Conservation (phyloP, 2,797 vertebrate species). For the Borostomias antarcticus region DNA sequence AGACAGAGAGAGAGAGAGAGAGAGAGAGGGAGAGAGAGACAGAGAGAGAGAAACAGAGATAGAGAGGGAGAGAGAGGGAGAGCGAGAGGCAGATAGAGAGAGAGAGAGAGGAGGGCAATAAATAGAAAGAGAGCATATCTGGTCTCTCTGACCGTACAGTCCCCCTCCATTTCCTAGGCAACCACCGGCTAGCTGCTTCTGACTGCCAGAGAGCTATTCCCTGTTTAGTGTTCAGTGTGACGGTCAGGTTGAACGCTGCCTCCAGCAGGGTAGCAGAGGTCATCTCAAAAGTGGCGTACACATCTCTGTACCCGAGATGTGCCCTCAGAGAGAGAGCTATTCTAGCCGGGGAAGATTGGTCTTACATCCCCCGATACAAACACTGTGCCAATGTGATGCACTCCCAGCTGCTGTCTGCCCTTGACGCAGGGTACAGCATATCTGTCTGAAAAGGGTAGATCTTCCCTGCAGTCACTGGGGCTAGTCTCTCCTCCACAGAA, state of each 20-base stretch:
- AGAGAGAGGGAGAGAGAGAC: too few species aligned
- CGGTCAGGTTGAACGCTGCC: neutral
- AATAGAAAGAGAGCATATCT: too few species aligned
- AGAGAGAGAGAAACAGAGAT: too few species aligned
- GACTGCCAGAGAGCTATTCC: constrained; percentile 5
- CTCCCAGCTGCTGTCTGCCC: neutral
- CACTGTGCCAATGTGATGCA: constrained; percentile 2
- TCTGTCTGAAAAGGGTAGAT: neutral
- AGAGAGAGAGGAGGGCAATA: too few species aligned
- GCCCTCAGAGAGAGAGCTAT: neutral
- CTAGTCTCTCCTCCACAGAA: neutral
- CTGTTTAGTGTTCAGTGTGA: constrained; percentile 10
- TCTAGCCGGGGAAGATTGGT: neutral
- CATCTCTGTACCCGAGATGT: too few species aligned
- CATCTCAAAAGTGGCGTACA: too few species aligned
- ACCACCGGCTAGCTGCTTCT: neutral
- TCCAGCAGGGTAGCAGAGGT: neutral
- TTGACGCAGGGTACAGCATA: neutral
- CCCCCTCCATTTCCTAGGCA: neutral
- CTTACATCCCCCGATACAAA: constrained; percentile 2
- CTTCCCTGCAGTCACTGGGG: neutral
- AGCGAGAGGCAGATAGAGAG: too few species aligned
- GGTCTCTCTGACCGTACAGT: neutral
- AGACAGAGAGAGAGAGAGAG: too few species aligned
- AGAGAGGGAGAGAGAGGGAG: too few species aligned